phyloP scores from a whole-genome alignment of 53 echinoderm and acorn worm species.

The Crossaster papposus region DNA sequence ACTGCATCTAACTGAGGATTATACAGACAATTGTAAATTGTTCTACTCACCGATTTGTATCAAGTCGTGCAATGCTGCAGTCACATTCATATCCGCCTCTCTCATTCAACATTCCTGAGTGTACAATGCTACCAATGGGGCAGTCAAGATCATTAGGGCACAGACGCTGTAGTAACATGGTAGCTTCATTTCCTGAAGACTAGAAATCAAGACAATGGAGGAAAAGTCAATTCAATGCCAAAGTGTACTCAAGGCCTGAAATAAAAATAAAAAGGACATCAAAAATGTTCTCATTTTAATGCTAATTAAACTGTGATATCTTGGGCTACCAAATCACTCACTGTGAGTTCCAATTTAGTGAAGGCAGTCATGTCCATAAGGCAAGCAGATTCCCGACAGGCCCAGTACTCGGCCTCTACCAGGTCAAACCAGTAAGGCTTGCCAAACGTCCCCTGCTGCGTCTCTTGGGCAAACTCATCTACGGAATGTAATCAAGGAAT shows the following conservation, averaged over 20 bases:
- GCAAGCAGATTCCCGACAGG: conserved; percentile 89
- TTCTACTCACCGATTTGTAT: conserved; percentile 69
- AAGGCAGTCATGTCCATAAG: conserved; percentile 98
- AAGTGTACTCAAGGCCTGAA: background rate
- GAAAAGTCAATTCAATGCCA: too few species aligned
- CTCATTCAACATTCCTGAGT: conserved; percentile 94
- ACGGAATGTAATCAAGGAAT: background rate
- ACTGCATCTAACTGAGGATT: background rate
- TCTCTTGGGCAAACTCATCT: conserved; percentile 85
- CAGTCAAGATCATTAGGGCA: conserved; percentile 92
- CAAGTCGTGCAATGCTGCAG: conserved; percentile 88
- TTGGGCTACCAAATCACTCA: conserved; percentile 20
- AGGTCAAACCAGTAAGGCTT: conserved; percentile 96
- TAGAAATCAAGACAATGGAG: background rate
- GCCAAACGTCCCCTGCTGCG: conserved; percentile 77
- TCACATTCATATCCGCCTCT: conserved; percentile 94
- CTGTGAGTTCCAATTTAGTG: conserved; percentile 90
- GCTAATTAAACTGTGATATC: background rate
- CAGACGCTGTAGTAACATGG: conserved; percentile 77
- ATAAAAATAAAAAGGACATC: background rate
- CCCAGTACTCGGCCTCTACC: conserved; percentile 86
- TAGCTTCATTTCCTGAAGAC: conserved; percentile 75
- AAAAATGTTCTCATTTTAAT: background rate
- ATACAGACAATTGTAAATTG: background rate
- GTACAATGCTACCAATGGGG: conserved; percentile 83